Percentiles rank a stretch among this genome's conserved stretches.
These are phyloP conservation scores for Pygoscelis antarcticus DNA, from an alignment of 2,113 vertebrate genomes.

Conservation along the genomic window DNA sequence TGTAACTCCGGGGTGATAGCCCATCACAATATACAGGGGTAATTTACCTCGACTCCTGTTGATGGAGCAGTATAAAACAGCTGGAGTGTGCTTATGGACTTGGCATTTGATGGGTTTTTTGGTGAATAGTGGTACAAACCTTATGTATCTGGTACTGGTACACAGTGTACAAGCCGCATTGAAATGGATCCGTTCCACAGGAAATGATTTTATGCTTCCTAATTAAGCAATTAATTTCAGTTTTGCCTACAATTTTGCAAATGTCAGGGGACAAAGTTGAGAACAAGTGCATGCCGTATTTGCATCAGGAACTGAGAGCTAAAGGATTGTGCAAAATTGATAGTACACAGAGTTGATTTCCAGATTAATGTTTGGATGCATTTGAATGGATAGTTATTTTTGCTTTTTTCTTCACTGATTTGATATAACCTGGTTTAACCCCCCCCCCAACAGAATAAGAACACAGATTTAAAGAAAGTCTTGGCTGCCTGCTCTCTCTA, in stretches of 20 bases:
- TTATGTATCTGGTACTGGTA: neutral
- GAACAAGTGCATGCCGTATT: neutral
- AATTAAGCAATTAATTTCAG: constrained; percentile 33
- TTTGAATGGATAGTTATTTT: neutral
- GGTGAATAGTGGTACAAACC: constrained; percentile 19
- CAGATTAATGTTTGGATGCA: neutral
- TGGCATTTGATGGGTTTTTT: neutral
- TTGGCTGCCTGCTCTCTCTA: neutral
- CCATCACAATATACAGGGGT: neutral
- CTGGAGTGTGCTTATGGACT: neutral
- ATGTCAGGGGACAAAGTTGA: neutral
- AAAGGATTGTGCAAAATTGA: neutral
- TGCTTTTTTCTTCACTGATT: neutral
- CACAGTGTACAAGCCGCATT: neutral
- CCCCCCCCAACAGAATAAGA: neutral
- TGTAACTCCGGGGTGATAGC: fast-evolving
- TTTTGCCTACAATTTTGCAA: constrained; percentile 9
- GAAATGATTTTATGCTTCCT: constrained; percentile 33
- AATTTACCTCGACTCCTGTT: neutral
- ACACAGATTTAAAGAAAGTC: neutral
- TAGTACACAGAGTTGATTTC: neutral
- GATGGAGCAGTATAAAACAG: neutral
- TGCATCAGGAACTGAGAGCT: neutral
- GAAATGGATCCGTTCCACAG: neutral
- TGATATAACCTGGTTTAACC: neutral